Evolutionary conservation across 1,140 invertebrate species (phyloP), one percentile per base, ranked within the genome.

Genomic region (Drosophila ironensis): DNA sequence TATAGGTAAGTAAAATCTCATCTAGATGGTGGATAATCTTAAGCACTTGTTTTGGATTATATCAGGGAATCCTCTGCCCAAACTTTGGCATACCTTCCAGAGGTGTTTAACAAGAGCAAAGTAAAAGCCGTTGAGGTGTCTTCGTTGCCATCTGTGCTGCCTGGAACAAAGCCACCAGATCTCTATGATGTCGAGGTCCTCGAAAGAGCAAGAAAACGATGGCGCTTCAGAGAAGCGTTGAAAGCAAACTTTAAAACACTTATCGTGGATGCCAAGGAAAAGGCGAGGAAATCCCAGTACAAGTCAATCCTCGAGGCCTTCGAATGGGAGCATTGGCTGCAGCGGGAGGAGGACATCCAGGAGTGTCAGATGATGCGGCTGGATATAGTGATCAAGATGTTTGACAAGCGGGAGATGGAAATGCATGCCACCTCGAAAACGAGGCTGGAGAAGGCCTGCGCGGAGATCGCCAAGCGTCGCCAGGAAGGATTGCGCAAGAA

Each of bases 31-130:
- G 7, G 0, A 4, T 5, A 1, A 28, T 6, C 12, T 0, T 40
- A 2, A 19, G 11, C 4, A 2, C 16, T 30, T 37, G 4, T 1
- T 40, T 25, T 25, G n/a, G n/a, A n/a, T n/a, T n/a, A n/a, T n/a
- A n/a, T 1, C 35, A 89, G 88, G 59, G 95, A 96, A 76, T 93
- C 92, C 11, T 94, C 94, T 54, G 91, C 93, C 12, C 95, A 96
- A 89, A 96, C 95, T 0, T 78, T 92, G 38, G 94, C 95, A 1
- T 96, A 94, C 51, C 92, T 94, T 22, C 89, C 89, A 0, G 88
- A 91, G 9, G 92, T 93, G 69, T 88, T 91, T 3, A 67, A 91
- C 28, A 68, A 80, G 3, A 72, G 77, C 0, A 30, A 51, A 73
- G 33, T 37, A 12, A 14, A 41, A 0, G 41, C 25, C 1, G 8